Base-by-base conservation (phyloP, 2,797 vertebrate species). In the Aldrovandia affinis region DNA sequence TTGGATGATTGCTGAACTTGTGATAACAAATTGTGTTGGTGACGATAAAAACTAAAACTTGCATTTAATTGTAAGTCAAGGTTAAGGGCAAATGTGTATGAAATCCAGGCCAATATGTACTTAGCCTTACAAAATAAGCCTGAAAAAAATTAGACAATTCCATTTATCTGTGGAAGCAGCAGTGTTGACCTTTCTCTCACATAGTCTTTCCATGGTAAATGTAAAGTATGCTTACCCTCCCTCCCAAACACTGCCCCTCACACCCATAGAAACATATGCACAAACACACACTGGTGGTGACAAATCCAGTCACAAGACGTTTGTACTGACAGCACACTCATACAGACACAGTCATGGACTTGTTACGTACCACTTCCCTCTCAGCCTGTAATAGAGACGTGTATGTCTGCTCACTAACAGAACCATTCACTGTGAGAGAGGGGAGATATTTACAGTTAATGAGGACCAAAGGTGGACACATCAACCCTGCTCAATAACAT, bases 301-400 rank as follows among this genome's bases (percentile, higher is more conserved):
- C 22, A 70, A 25, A 50, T 7, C 42, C 25, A 30, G 3, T 7
- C 18, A 25, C 44, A 30, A 47, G 54, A 42, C 59, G 12, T 30
- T 63, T 22, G 63, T 3, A 44, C 61, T 44, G 20, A 65, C 59
- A 65, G n/a, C 3, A 70, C 25, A 30, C 25, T 12, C 81, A 70
- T 30, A 14, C 61, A 70, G 28, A 70, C 42, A 12, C 0, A 22
- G 22, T 78, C 30, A 68, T 14, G 22, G 65, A 33, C 65, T 14
- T 7, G 25, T 47, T 12, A 90, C 92, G 15, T 87, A 94, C 94
- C 92, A 95, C 91, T 87, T 95, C 93, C 87, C 90, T 91, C 33
- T 92, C 90, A 54, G 91, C 90, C 57, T 90, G 87, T 54, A 83
- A 0, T 28, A 25, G n/a, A 9, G 88, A 70, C 22, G 20, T 65